A percentile compares a stretch with the other conserved stretches of the same genome.
phyloP scores from a whole-genome alignment of 2,797 vertebrate genomes.

The Champsocephalus gunnari region DNA sequence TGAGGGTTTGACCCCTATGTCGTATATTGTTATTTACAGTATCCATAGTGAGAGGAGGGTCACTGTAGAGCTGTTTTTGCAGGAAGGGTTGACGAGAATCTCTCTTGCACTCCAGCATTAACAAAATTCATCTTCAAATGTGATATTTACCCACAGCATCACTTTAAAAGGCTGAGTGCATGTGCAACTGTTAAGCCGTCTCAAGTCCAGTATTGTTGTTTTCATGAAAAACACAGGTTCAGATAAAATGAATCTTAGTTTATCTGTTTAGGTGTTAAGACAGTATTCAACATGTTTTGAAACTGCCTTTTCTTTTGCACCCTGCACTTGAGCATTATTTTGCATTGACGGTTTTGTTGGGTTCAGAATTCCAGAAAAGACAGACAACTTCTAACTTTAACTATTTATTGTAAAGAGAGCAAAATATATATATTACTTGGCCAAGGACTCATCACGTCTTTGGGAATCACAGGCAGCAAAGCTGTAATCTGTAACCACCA shows the following conservation, averaged over 20 bases:
- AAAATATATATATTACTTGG: no score
- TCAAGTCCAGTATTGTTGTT: background rate
- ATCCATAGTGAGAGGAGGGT: background rate
- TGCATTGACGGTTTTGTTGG: background rate
- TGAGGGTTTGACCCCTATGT: no score
- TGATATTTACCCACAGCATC: background rate
- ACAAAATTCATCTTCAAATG: background rate
- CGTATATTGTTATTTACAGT: background rate
- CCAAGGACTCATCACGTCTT: no score
- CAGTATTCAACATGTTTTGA: background rate
- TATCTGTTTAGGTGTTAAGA: background rate
- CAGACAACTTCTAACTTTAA: no score
- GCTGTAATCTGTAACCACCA: no score
- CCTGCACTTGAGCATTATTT: background rate
- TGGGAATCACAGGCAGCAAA: no score
- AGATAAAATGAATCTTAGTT: background rate
- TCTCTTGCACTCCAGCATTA: background rate
- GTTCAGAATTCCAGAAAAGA: no score
- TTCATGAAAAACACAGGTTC: background rate
- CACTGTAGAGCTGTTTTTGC: background rate
- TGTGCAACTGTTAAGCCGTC: background rate
- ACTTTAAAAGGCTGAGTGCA: background rate
- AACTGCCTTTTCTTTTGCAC: background rate
- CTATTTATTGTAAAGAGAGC: no score
- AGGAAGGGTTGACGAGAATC: background rate